Conservation (phyloP, 1,140 invertebrate species). For the Euura lappo region DNA sequence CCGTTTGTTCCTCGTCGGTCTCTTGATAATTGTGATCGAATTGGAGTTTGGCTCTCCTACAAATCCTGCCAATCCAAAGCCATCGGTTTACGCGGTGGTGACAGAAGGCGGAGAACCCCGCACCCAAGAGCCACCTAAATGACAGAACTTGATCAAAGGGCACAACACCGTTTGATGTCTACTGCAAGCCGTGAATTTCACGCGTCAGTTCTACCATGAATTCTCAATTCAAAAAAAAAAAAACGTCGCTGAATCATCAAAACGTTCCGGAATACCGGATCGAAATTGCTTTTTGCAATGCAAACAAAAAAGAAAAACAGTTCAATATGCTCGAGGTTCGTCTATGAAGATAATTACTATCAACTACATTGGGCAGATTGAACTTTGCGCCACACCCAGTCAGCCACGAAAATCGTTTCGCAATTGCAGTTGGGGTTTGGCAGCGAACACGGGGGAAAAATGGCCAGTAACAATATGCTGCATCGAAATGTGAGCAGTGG, state of each 20-base stretch:
- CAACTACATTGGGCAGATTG: not conserved
- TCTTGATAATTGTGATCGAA: conserved; percentile 32
- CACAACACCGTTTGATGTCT: conserved; percentile 49
- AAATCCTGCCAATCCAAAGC: not conserved
- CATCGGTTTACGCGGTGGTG: conserved; percentile 17
- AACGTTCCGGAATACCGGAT: too few species aligned
- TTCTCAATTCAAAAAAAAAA: not conserved
- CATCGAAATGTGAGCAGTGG: too few species aligned
- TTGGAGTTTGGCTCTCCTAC: conserved; percentile 30
- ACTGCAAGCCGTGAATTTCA: conserved; percentile 42
- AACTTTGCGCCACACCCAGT: not conserved
- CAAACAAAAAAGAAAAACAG: too few species aligned
- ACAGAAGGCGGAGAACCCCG: conserved; percentile 24
- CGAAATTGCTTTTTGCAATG: too few species aligned
- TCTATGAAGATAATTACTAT: not conserved
- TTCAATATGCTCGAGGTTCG: not conserved
- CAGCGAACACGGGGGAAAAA: too few species aligned
- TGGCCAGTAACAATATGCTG: too few species aligned
- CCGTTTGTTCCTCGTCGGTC: too few species aligned
- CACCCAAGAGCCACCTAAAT: conserved; percentile 47
- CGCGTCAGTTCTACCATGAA: conserved; percentile 13
- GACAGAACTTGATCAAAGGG: conserved; percentile 52
- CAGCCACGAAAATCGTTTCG: not conserved
- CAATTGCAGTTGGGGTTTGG: too few species aligned
- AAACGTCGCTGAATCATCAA: too few species aligned